Evolutionary conservation across 2,797 vertebrate species (phyloP), one percentile per base, ranked within the genome.

Genomic region (Danio albolineatus): DNA sequence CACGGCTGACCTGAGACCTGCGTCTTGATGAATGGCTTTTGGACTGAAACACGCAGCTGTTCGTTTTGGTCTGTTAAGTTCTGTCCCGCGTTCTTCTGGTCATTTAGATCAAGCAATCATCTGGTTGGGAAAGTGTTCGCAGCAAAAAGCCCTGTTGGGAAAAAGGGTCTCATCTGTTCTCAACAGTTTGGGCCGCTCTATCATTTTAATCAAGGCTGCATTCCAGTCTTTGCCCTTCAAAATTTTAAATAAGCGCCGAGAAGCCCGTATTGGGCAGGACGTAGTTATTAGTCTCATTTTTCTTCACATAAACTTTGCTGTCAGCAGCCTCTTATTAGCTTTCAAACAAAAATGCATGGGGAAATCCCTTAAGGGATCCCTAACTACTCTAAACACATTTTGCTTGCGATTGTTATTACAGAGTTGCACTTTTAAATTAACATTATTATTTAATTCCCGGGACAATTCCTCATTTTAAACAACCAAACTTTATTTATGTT

Each of bases 1-100:
- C 77, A 82, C 66, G 71, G 73, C 74, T 82, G 83, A 83, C 79
- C 81, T 67, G 60, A 36, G 82, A 60, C 83, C 51, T 36, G 36
- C 17, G 1, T 5, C 14, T 36, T 72, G 74, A 82, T 84, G 73
- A 83, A 82, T 77, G 76, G n/a, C 57, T 72, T 71, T 64, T 57
- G 28, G 44, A 49, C 66, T 17, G 61, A 73, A 78, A 76, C 43
- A 60, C 59, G 78, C 72, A 80, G 79, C 77, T 82, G 79, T 75
- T 78, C 48, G 39, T 36, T 43, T 60, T 16, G 38, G 57, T 65
- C 51, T 39, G 36, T 67, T 19, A 72, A 41, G 73, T 78, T 83
- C 41, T 44, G 7, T 67, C 70, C 53, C 13, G 43, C 28, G 54
- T 70, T 62, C 61, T 73, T 77, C 76, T 82, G 84, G 28, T 79